Evolutionary conservation across 1,140 invertebrate genomes (phyloP).

Genomic region (Drosophila dunni): DNA sequence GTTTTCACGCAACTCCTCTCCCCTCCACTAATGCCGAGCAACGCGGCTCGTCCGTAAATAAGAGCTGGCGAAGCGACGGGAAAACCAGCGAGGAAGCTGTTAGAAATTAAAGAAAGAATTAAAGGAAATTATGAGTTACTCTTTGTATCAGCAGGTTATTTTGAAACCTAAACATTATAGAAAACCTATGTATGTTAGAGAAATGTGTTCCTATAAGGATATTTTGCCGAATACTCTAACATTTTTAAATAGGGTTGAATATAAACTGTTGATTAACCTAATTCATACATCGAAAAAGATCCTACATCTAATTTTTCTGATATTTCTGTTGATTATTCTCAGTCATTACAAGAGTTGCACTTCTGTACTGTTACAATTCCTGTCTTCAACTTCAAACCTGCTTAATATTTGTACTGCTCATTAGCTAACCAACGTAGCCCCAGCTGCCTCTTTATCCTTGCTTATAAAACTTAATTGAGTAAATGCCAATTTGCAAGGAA

Average conservation of each 20-base stretch:
- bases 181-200: too few species aligned
- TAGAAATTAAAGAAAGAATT: not conserved
- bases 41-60: constrained; percentile 89
- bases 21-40: constrained; percentile 89
- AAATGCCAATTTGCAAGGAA: constrained; percentile 65
- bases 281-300: too few species aligned
- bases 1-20: constrained; percentile 87
- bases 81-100: constrained; percentile 85
- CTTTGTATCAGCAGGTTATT: not conserved
- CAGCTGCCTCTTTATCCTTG: constrained; percentile 36
- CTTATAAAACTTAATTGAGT: constrained; percentile 76
- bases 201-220: too few species aligned
- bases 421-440: constrained; percentile 39
- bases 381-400: not conserved
- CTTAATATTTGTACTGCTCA: constrained; percentile 13
- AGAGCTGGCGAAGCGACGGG: constrained; percentile 87
- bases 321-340: too few species aligned
- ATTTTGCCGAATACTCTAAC: too few species aligned
- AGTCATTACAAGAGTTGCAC: too few species aligned
- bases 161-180: not conserved
- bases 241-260: too few species aligned
- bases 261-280: too few species aligned
- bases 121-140: not conserved
- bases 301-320: too few species aligned
- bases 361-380: not conserved